Percentiles rank a stretch among this genome's conserved stretches.
Conservation (phyloP, 1,140 invertebrate genomes). For the Chymomyza costata region DNA sequence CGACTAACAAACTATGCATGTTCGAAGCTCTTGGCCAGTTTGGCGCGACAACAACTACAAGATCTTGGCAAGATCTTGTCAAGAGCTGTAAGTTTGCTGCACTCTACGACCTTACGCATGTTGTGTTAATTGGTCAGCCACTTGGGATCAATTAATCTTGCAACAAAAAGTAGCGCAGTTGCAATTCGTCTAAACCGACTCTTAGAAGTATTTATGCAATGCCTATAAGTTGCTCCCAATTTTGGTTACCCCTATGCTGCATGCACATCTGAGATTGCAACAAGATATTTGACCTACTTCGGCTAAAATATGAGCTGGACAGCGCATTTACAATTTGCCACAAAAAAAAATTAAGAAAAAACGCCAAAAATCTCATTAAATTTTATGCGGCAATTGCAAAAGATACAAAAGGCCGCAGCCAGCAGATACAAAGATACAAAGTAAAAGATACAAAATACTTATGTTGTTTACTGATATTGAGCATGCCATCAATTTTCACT, state of each 20-base stretch:
- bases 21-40: no score
- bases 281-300: constrained; percentile 69
- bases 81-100: constrained; percentile 29
- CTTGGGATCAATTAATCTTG: constrained; percentile 60
- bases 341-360: constrained; percentile 14
- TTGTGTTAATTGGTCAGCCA: constrained; percentile 65
- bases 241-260: constrained; percentile 50
- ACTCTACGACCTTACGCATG: no score
- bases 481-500: constrained; percentile 44
- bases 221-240: constrained; percentile 36
- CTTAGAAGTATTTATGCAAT: constrained; percentile 35
- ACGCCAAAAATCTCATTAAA: constrained; percentile 62
- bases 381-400: constrained; percentile 47
- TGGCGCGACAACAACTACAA: constrained; percentile 16
- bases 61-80: constrained; percentile 7
- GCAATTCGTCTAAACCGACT: constrained; percentile 23
- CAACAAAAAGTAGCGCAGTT: constrained; percentile 23
- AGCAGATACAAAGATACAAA: constrained; percentile 2
- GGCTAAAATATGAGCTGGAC: constrained; percentile 42
- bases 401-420: constrained; percentile 21
- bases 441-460: constrained; percentile 34
- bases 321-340: constrained; percentile 18
- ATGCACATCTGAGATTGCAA: constrained; percentile 39
- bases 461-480: no score
- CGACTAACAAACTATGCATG: no score